Conservation (phyloP, 2,888 invertebrate genomes). For the Achlya flavicornis region DNA sequence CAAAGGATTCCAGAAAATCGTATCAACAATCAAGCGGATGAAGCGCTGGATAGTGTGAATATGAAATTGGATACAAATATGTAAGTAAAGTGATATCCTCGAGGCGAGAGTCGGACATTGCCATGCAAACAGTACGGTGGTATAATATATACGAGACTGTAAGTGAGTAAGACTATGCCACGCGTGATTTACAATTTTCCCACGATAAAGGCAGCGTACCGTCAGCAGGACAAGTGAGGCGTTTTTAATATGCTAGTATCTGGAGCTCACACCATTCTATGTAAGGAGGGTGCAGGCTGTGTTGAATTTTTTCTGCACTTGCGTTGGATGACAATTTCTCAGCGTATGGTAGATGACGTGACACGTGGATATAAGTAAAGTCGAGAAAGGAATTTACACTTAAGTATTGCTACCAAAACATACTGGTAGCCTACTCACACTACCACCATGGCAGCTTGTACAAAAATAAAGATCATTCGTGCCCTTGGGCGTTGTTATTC, state of each 20-base stretch:
- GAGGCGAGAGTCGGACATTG: slow-evolving; percentile 29
- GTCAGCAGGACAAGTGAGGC: slow-evolving; percentile 36
- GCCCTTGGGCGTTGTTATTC: too few relatives aligned
- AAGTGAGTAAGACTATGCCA: slow-evolving; percentile 29
- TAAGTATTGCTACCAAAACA: too few relatives aligned
- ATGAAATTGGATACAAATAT: slow-evolving; percentile 7
- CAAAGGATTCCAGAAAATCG: slow-evolving; percentile 3
- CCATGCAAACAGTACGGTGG: slow-evolving; percentile 29
- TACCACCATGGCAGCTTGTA: too few relatives aligned
- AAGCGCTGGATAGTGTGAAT: slow-evolving; percentile 5
- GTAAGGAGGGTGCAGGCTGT: background rate
- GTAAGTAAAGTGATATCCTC: slow-evolving; percentile 5
- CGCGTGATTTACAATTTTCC: slow-evolving; percentile 57
- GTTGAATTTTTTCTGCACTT: too few relatives aligned
- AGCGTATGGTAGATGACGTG: too few relatives aligned
- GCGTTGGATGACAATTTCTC: too few relatives aligned
- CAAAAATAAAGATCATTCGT: too few relatives aligned
- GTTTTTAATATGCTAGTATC: slow-evolving; percentile 13
- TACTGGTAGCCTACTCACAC: too few relatives aligned
- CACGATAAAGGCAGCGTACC: slow-evolving; percentile 41
- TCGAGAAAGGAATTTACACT: too few relatives aligned
- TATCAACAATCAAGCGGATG: slow-evolving; percentile 6
- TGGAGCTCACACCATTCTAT: background rate
- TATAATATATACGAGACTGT: slow-evolving; percentile 25
- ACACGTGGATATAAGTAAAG: too few relatives aligned